Evolutionary conservation across 2,797 vertebrate species (phyloP), one percentile per base, ranked within the genome.

Genomic region (Sebastes variabilis): DNA sequence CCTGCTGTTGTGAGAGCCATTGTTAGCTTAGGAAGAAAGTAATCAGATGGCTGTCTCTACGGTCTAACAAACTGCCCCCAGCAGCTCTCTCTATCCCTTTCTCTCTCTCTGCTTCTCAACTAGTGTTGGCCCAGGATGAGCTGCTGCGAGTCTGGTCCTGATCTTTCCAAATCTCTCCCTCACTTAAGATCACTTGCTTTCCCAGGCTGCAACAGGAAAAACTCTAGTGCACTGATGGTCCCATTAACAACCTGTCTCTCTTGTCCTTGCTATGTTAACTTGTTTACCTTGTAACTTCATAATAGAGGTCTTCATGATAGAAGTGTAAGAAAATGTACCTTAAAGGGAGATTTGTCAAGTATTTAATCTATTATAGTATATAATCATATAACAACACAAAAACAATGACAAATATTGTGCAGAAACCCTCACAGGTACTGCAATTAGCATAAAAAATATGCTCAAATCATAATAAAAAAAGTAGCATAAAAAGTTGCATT

Each of bases 21-120:
- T n/a, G 77, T 88, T 81, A 82, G 87, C 77, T 87, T 74, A 34
- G 70, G 60, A 74, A 79, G 71, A 82, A 89, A 92, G 67, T 79
- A 88, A 91, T 93, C 86, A 87, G 81, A 84, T 34, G 59, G 61
- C 72, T 68, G 49, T 85, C 87, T 87, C 72, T 66, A 75, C 5
- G 25, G 71, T 79, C 72, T 61, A 83, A 81, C 87, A 92, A 91
- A 90, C 82, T 24, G 60, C 72, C 66, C 70, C 79, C 64, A 81
- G 80, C 79, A 66, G 55, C 75, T 81, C 61, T 64, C 22, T 73
- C 30, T 20, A 18, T 81, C 25, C 2, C 25, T 56, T 38, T 36
- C 27, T 52, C 4, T 52, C 72, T 46, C 69, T 77, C 36, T 65
- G 68, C 56, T 46, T 70, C 36, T 70, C 46, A 66, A 13, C 18